phyloP scores from a whole-genome alignment of 2,113 vertebrate species.

The Nestor notabilis region DNA sequence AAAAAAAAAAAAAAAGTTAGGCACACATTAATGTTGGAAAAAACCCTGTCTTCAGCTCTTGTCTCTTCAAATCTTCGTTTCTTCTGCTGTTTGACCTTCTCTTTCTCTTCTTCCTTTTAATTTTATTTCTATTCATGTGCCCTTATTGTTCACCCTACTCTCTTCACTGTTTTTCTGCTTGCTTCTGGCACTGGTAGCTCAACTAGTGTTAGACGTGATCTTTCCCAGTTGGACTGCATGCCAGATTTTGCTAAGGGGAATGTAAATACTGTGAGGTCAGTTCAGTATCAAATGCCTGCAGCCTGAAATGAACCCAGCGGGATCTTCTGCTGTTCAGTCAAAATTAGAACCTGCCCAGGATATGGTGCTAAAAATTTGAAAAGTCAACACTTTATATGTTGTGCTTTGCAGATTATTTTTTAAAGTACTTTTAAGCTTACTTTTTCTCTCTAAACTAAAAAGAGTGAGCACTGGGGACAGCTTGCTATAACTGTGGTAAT shows the following conservation, averaged over 20 bases:
- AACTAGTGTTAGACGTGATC: neutral
- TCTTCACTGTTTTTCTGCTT: neutral
- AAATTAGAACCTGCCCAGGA: neutral
- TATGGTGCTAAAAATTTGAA: neutral
- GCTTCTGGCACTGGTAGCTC: constrained; percentile 27
- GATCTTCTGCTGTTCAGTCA: neutral
- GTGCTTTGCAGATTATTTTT: neutral
- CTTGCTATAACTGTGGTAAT: neutral
- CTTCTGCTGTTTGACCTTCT: constrained; percentile 17
- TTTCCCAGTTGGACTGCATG: constrained; percentile 24
- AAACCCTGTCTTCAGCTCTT: neutral
- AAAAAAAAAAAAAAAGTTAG: neutral
- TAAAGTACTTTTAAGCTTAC: neutral
- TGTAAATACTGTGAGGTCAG: constrained; percentile 55
- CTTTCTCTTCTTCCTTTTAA: neutral
- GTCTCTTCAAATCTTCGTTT: neutral
- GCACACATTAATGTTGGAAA: neutral
- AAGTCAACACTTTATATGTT: neutral
- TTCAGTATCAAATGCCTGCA: constrained; percentile 41
- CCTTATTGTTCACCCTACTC: neutral
- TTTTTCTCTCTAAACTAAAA: neutral
- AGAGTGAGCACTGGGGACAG: neutral
- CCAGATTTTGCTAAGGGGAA: constrained; percentile 30
- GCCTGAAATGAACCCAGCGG: constrained; percentile 48
- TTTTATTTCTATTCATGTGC: neutral